Base-by-base conservation (phyloP, 1,140 invertebrate genomes). In the Heliconius nattereri region DNA sequence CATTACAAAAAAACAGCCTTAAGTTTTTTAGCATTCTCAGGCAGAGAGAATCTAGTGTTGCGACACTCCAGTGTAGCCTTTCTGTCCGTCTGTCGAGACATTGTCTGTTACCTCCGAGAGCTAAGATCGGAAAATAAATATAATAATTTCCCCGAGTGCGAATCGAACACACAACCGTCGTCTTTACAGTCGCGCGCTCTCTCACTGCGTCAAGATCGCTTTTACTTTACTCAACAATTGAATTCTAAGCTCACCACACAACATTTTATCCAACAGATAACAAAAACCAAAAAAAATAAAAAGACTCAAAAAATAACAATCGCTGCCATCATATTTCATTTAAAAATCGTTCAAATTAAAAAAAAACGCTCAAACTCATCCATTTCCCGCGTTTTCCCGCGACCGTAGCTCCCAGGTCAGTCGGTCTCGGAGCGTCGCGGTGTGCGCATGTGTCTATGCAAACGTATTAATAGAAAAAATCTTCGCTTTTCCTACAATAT, bases 361-460 rank as follows among this genome's bases (percentile, higher is more conserved):
- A 73, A 76, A 81, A 81, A 81, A 78, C 66, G 60, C 80, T 73
- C 45, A 66, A 71, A 78, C 76, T 78, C 76, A 78, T 70, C 60
- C 76, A 78, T 81, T 81, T 81, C 80, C 80, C 80, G 80, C 80
- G 80, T 75, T 81, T 81, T 78, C 78, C 78, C 57, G 75, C 80
- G 54, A 81, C 70, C 76, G 76, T 78, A 78, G 76, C 73, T 71
- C 76, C 80, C 80, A 70, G 80, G 80, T 76, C 80, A 81, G 80
- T 81, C 73, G 60, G 78, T 75, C 57, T 35, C 79, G 72, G 57
- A 71, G 26, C 76, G 80, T 52, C 76, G 76, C 23, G 32, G 52
- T 7, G 76, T 32, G 60, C 19, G 76, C 73, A 78, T 73, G 80
- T 78, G 19, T 75, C 23, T 35, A 29, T 35, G 54, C 60, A 78